Evolutionary conservation across 2,797 vertebrate species (phyloP).

Genomic region (Potorous gilbertii): DNA sequence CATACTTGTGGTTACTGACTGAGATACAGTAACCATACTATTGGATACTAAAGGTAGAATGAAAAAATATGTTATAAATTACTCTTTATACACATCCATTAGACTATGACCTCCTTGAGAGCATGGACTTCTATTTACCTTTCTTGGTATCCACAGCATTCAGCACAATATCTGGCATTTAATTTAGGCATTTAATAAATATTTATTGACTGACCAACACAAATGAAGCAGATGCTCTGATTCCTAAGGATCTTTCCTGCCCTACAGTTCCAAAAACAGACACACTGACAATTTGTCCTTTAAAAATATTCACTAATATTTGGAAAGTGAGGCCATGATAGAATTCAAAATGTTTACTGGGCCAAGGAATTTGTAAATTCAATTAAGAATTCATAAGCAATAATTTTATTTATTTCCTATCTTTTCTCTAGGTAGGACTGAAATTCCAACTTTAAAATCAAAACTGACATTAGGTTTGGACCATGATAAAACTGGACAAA

Average conservation of each 20-base stretch:
- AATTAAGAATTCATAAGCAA: neutral
- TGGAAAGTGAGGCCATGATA: neutral
- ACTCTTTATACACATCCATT: neutral
- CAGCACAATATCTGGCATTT: no score
- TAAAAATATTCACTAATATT: neutral
- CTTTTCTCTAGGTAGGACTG: neutral
- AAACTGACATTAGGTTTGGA: neutral
- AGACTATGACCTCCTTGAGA: neutral
- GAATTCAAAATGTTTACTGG: neutral
- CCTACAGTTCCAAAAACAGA: no score
- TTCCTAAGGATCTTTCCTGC: no score
- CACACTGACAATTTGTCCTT: neutral
- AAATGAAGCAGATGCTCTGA: no score
- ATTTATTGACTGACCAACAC: no score
- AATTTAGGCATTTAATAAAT: no score
- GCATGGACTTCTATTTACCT: neutral
- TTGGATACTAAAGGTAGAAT: no score
- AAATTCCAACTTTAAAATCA: constrained; percentile 30
- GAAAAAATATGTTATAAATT: no score
- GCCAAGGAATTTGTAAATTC: rapidly evolving
- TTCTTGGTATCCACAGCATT: no score
- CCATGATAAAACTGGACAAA: neutral
- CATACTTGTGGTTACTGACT: no score
- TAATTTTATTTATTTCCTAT: neutral
- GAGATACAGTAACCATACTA: no score